Base-by-base conservation (phyloP, 2,888 invertebrate genomes). In the Erebia epiphron region DNA sequence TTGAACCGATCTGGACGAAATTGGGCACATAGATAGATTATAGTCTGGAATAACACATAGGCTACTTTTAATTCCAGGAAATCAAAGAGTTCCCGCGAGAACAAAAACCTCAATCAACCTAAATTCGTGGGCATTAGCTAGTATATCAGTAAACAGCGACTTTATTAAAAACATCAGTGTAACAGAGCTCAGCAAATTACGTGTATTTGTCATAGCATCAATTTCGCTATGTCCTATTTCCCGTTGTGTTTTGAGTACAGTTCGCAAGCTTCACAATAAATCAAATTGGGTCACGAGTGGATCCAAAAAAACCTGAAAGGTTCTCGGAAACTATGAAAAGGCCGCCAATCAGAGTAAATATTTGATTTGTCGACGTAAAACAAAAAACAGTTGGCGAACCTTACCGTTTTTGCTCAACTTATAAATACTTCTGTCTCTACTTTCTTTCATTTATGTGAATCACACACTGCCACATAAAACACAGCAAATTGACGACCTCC, bases 361-460 rank as follows among this genome's bases (percentile, higher is more conserved):
- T 76, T 76, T 76, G 74, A 76, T 76, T 73, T 68, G 69, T 52
- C 61, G 68, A 75, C 75, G 68, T 75, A 73, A 76, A 76, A 74
- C 76, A 73, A 73, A 72, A 75, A 71, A 74, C 69, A 70, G 57
- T 69, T 64, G 14, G 14, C 49, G 56, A 65, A 18, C 18, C 67
- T 49, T 43, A 50, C 54, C 4, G 57, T 58, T 69, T 62, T 69
- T 64, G 58, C 69, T 69, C 21, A 18, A 4, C 54, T 56, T 41
- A 18, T 41, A 26, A 56, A 56, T 21, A 56, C 65, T 65, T 65
- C 1, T 63, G 35, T 57, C 46, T 46, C 2, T 21, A 21, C 21
- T 1, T 26, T 26, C 0, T 26, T 4, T 3, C 10, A 9, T 1
- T 52, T 16, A 52, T 8, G 52, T 16, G 9, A 16, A 52, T 16